Percentiles rank a stretch among this genome's conserved stretches.
These are phyloP conservation scores for Frankliniella intonsa DNA, from an alignment of 2,888 invertebrate genomes.

Conservation along the genomic window DNA sequence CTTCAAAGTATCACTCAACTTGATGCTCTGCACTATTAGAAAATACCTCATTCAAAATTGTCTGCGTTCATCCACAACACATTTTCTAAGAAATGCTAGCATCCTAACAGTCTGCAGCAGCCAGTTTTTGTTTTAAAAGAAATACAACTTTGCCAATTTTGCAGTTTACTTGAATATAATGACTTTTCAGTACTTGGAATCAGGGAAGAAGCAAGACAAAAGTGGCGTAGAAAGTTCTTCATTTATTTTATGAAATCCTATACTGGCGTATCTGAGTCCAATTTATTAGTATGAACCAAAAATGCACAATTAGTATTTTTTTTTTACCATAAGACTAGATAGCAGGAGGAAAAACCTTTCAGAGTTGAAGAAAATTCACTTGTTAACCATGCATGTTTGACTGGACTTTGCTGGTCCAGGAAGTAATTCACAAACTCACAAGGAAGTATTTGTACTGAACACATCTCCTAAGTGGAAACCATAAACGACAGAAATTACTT, in stretches of 20 bases:
- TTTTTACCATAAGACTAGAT: not conserved
- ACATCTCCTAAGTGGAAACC: not conserved
- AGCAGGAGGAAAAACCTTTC: not conserved
- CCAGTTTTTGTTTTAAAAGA: not conserved
- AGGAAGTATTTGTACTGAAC: not conserved
- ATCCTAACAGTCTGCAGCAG: not conserved
- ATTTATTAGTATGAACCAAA: not conserved
- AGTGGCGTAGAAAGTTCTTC: not conserved
- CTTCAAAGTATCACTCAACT: not conserved
- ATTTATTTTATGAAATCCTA: not conserved
- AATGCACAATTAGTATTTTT: not conserved
- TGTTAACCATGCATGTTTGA: not conserved
- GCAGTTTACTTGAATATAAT: not conserved
- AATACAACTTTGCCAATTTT: not conserved
- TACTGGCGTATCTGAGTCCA: not conserved
- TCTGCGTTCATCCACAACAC: not conserved
- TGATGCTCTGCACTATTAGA: not conserved
- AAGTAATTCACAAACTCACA: not conserved
- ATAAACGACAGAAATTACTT: not conserved
- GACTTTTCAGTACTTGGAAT: not conserved
- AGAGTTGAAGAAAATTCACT: not conserved
- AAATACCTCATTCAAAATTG: not conserved
- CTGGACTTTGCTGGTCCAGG: not conserved
- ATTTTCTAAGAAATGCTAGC: not conserved
- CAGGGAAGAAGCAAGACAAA: not conserved